Evolutionary conservation across 2,888 invertebrate species (phyloP), one percentile per base, ranked within the genome.

Genomic region (Imbricaverruca yamaguchii): DNA sequence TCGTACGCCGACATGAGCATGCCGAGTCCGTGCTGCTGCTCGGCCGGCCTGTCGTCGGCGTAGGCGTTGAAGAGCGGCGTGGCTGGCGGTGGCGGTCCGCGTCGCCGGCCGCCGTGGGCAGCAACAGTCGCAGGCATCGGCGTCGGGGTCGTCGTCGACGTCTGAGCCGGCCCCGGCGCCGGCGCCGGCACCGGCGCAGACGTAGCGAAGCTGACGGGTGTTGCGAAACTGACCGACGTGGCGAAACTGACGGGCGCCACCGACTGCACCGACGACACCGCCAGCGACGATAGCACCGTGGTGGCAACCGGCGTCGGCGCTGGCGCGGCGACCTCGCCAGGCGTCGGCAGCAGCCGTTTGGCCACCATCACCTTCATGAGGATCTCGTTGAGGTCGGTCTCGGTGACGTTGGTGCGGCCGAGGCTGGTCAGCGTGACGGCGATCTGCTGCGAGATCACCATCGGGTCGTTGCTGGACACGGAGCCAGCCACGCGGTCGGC

Each of bases 401-500:
- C 92, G 9, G 93, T 92, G 11, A 95, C 92, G 87, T 94, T 92
- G 0, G 93, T 92, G 86, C 93, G 92, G 79, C 94, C 94, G 87
- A 94, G 93, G 25, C 92, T 91, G 15, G 94, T 89, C 69, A 95
- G 88, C 1, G 93, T 93, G 57, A 91, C 92, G 0, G 95, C 94
- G 87, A 95, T 92, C 87, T 94, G 93, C 84, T 92, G 91, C 1
- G 94, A 93, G 84, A 95, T 93, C 81, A 93, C 91, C 57, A 92
- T 91, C 85, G 93, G 92, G 86, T 94, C 94, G 82, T 93, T 82
- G 15, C 82, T 82, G 55, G 74, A 21, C 10, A 74, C 55, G 10
- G 74, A 74, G 74, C 74, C 21, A 55, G 74, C 55, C 15, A 79
- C 23, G 59, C 79, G 79, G 57, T 79, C 57, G 57, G 59, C 79